A percentile compares a stretch with the other conserved stretches of the same genome.
Conservation (phyloP, 2,797 vertebrate species). For the Mormyrus hasselquistii region DNA sequence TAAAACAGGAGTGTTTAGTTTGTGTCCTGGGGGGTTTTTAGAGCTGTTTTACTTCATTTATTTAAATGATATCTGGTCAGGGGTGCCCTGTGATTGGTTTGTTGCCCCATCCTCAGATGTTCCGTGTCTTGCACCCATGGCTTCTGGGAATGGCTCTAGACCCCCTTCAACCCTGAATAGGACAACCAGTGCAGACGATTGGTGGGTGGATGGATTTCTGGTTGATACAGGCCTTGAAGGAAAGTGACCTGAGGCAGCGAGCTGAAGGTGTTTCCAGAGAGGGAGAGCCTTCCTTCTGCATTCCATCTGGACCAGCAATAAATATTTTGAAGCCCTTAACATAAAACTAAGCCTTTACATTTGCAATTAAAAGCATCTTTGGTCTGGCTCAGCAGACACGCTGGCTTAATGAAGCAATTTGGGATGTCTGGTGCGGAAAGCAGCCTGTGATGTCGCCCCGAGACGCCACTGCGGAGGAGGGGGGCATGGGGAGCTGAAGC, state of each 20-base stretch:
- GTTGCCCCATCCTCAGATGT: background rate
- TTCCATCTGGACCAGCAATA: conserved; percentile 13
- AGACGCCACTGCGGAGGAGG: background rate
- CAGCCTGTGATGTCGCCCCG: background rate
- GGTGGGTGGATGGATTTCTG: background rate
- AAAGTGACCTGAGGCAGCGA: background rate
- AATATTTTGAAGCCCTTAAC: conserved; percentile 20
- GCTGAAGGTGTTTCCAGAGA: background rate
- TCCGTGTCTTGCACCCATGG: background rate
- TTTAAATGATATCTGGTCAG: background rate
- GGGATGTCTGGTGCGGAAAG: conserved; percentile 5
- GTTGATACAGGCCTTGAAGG: background rate
- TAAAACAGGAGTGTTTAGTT: background rate
- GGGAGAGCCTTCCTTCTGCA: background rate
- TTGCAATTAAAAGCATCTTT: conserved; percentile 25
- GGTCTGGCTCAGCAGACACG: conserved; percentile 24
- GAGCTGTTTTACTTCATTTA: background rate
- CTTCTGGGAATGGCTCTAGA: background rate
- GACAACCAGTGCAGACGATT: background rate
- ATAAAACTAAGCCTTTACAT: conserved; percentile 26
- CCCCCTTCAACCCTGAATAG: background rate
- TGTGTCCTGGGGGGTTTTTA: background rate
- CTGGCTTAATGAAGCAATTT: conserved; percentile 31
- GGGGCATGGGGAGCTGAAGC: background rate
- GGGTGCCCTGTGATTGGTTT: background rate